Evolutionary conservation across 92 coral and sea anemone genomes (phyloP).

Genomic region (Palythoa grandiflora): DNA sequence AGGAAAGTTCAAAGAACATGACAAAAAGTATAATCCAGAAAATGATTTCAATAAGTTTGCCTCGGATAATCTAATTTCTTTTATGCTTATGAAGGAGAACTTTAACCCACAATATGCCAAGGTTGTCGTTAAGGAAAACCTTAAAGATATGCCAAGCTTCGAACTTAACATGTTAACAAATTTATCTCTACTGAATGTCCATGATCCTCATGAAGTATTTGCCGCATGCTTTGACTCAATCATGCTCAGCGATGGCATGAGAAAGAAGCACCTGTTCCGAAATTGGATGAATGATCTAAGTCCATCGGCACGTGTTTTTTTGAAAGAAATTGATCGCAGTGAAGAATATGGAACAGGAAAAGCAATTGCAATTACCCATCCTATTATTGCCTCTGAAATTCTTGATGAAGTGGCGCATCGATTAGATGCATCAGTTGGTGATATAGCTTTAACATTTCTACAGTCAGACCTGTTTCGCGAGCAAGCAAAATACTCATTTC

Average conservation of each 20-base stretch:
- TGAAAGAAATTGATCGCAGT: conserved; percentile 48
- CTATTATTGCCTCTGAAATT: conserved; percentile 43
- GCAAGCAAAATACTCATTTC: conserved; percentile 19
- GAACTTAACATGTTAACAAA: conserved; percentile 7
- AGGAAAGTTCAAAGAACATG: not conserved
- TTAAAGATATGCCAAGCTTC: conserved; percentile 13
- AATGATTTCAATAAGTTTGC: conserved; percentile 55
- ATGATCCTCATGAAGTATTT: conserved; percentile 24
- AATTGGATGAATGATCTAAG: conserved; percentile 60
- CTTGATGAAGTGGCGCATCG: conserved; percentile 22
- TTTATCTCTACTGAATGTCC: conserved; percentile 19
- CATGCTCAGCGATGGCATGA: conserved; percentile 35
- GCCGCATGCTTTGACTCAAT: conserved; percentile 29
- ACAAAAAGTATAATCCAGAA: conserved; percentile 3
- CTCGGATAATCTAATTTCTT: conserved; percentile 47
- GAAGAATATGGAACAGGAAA: conserved; percentile 48
- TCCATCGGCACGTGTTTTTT: conserved; percentile 49
- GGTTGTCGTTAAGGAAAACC: conserved; percentile 41
- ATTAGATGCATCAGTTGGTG: conserved; percentile 21
- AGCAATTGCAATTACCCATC: conserved; percentile 55
- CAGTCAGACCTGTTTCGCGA: conserved; percentile 27
- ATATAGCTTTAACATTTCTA: conserved; percentile 36
- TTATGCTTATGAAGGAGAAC: conserved; percentile 67
- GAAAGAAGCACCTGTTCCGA: conserved; percentile 26
- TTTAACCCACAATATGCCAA: conserved; percentile 51